Evolutionary conservation across 2,888 invertebrate species (phyloP), one percentile per base, ranked within the genome.

Genomic region (Agrilus mali): DNA sequence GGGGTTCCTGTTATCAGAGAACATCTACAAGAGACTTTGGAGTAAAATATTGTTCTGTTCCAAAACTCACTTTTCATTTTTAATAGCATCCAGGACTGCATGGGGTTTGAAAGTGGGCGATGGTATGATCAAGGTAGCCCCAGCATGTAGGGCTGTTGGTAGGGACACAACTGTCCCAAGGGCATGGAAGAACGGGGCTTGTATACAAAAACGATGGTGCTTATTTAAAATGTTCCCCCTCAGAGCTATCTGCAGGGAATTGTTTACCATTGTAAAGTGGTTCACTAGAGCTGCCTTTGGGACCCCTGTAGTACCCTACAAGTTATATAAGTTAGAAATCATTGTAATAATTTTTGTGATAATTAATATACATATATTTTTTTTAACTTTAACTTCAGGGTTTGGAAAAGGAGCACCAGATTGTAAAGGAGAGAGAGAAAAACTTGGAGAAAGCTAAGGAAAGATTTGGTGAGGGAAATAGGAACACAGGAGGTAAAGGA

Each of bases 161-260:
- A 78, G 68, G 0, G 77, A 79, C 36, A 78, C 66, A 2, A 80
- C 72, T 45, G 80, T 77, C 1, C 88, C 90, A 60, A 78, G 89
- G 32, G 82, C 86, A 62, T 93, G 92, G 60, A 87, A 90, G 17
- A 87, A 69, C 0, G 89, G 89, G 14, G 85, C 81, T 55, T 83
- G 81, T 3, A 78, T 55, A 49, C 78, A 80, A 44, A 77, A 65
- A 45, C 55, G 74, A 13, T 72, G 67, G 50, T 73, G 67, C 17
- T 64, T 70, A 16, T 66, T 60, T 38, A 68, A 51, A 1, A 74
- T 56, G 10, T 64, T 64, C 37, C 66, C 63, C 46, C 77, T 65
- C 31, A 59, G 66, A 1, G 79, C 82, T 42, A 79, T 68, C 53
- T 75, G 73, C 55, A 73, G 75, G 6, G 80, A 73, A 61, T 90